Percentiles rank a stretch among this genome's conserved stretches.
Evolutionary conservation across 2,797 vertebrate genomes (phyloP).

Genomic region (Anisognathus igniventris): DNA sequence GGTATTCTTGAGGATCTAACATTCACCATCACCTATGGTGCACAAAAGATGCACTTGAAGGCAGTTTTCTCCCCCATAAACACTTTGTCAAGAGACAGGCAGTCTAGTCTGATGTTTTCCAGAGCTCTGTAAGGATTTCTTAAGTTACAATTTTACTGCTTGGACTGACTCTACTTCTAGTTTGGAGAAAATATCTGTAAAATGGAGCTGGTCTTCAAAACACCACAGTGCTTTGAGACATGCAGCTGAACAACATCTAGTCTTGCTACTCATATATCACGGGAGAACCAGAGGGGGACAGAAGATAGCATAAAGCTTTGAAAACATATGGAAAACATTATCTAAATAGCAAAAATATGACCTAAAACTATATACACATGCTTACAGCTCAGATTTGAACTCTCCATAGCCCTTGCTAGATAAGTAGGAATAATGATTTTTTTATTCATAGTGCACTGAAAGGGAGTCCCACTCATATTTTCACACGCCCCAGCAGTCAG

Average conservation of each 20-base stretch:
- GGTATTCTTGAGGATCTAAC: not conserved
- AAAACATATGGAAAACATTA: constrained; percentile 29
- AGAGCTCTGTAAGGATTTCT: not conserved
- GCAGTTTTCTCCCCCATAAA: not conserved
- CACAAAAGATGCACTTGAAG: not conserved
- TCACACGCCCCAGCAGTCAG: not conserved
- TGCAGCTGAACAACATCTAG: not conserved
- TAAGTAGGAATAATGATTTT: not conserved
- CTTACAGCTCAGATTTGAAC: not conserved
- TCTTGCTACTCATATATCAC: not conserved
- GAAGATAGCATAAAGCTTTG: not conserved
- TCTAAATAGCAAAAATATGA: constrained; percentile 5
- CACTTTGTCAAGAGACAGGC: not conserved
- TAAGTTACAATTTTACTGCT: not conserved
- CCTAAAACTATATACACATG: not conserved
- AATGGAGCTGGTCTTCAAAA: not conserved
- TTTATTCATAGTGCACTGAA: not conserved
- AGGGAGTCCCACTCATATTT: not conserved
- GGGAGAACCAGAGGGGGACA: not conserved
- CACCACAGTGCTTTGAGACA: not conserved
- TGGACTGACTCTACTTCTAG: not conserved
- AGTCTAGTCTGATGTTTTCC: not conserved
- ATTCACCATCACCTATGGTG: not conserved
- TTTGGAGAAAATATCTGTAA: not conserved
- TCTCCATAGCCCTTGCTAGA: not conserved